Base-by-base conservation (phyloP, 1,140 invertebrate genomes). In the Elymnias hypermnestra region DNA sequence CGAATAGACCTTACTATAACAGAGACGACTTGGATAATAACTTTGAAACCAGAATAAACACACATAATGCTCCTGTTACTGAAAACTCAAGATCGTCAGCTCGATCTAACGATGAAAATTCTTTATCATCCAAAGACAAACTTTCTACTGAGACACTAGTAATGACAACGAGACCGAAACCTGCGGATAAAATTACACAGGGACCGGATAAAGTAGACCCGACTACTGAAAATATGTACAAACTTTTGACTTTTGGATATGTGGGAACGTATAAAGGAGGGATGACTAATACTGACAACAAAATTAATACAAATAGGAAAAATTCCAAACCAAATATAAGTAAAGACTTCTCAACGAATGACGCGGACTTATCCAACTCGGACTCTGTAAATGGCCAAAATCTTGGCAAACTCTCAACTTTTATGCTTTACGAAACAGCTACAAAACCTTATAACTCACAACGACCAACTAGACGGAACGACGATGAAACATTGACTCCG, bases 201-300 rank as follows among this genome's bases (percentile, higher is more conserved):
- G n/a, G n/a, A 38, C 8, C 10, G 39, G 56, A 72, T 35, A 64
- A 52, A 39, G 42, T 53, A 43, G 67, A 59, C 44, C 46, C 71
- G 9, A 83, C 79, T 2, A 82, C 76, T 42, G 73, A 82, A 52
- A 83, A 77, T 43, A 56, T 67, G 29, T 72, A 76, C 25, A 82
- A 77, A 63, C 57, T 86, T 45, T 64, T 81, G 14, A 86, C 83
- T 48, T 86, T 86, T 52, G 72, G 76, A 10, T 81, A 86, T 36
- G 63, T 86, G 45, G 79, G 81, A 4, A 81, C 74, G 28, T 72
- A 83, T 44, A 77, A 49, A 60, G 65, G 66, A 12, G 59, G 66
- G 29, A 33, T 43, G 28, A 63, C 35, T 33, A 57, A 57, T 19
- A 53, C 53, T 15, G 42, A 17, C 33, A 22, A 40, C 31, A 44